Conservation (phyloP, 2,888 invertebrate genomes). For the Hypselothyrea guttata region DNA sequence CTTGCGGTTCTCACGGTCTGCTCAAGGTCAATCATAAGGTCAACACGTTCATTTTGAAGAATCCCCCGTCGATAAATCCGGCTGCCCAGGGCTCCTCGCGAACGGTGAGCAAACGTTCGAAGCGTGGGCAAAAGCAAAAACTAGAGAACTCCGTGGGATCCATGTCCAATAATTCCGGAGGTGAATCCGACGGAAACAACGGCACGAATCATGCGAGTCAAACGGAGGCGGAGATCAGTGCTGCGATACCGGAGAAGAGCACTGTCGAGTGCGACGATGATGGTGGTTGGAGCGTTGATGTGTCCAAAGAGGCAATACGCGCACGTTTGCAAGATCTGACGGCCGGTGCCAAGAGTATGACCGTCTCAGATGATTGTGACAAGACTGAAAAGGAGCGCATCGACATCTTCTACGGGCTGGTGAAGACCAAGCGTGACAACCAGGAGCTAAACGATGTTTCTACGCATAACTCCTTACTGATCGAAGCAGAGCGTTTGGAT, state of each 20-base stretch:
- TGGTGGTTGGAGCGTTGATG: constrained; percentile 96
- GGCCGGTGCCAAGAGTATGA: constrained; percentile 95
- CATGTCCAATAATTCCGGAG: constrained; percentile 82
- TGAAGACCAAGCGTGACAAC: constrained; percentile 86
- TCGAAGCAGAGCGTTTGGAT: constrained; percentile 95
- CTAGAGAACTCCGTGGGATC: constrained; percentile 83
- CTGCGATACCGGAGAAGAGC: constrained; percentile 83
- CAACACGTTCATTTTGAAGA: constrained; percentile 98
- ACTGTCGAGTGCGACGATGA: constrained; percentile 84
- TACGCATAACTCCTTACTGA: constrained; percentile 87
- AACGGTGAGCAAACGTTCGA: constrained; percentile 88
- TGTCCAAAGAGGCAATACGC: constrained; percentile 96
- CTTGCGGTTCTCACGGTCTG: constrained; percentile 96
- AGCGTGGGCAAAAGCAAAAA: constrained; percentile 85
- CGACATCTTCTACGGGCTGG: constrained; percentile 95
- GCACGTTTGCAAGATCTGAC: constrained; percentile 95
- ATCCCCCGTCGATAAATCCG: constrained; percentile 94
- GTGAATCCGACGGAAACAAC: constrained; percentile 85
- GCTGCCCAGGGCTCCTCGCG: constrained; percentile 91
- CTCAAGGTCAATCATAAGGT: constrained; percentile 98
- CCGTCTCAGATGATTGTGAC: constrained; percentile 96
- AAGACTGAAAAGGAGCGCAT: constrained; percentile 98
- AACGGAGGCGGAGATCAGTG: constrained; percentile 83
- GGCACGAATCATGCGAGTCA: constrained; percentile 84
- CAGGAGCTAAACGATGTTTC: constrained; percentile 85